Evolutionary conservation across 2,797 vertebrate genomes (phyloP).

Genomic region (Acrossocheilus fasciatus): DNA sequence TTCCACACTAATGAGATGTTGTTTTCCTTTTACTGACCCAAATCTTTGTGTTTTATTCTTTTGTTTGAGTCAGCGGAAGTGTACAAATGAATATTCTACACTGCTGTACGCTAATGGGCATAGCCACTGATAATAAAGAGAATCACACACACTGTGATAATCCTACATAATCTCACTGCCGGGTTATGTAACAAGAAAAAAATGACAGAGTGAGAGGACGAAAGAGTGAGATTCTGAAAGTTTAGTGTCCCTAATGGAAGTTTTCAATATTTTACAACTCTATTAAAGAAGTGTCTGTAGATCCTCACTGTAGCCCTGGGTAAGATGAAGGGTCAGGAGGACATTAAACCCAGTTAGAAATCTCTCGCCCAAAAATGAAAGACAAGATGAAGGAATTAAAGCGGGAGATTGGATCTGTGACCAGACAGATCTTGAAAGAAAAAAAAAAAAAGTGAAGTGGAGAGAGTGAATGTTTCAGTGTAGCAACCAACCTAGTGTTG

Average conservation of each 20-base stretch:
- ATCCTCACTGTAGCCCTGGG: conserved; percentile 26
- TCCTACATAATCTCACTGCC: neutral
- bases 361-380: conserved; percentile 38
- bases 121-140: conserved; percentile 21
- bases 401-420: conserved; percentile 39
- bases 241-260: conserved; percentile 50
- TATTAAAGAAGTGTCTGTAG: conserved; percentile 42
- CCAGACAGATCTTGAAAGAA: conserved; percentile 1
- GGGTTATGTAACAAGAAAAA: neutral
- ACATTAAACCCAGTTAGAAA: conserved; percentile 49
- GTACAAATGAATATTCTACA: neutral
- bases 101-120: neutral
- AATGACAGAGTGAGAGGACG: neutral
- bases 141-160: conserved; percentile 13
- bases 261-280: conserved; percentile 54
- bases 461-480: neutral
- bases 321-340: conserved; percentile 53
- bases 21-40: conserved; percentile 12
- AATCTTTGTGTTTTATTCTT: neutral
- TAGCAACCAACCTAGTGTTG: neutral
- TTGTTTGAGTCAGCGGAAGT: conserved; percentile 10
- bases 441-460: neutral
- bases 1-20: conserved; percentile 30
- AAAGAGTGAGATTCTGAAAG: conserved; percentile 3
- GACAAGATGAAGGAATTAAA: conserved; percentile 36